Conservation (phyloP, 2,888 invertebrate species). For the Thalpophila matura region DNA sequence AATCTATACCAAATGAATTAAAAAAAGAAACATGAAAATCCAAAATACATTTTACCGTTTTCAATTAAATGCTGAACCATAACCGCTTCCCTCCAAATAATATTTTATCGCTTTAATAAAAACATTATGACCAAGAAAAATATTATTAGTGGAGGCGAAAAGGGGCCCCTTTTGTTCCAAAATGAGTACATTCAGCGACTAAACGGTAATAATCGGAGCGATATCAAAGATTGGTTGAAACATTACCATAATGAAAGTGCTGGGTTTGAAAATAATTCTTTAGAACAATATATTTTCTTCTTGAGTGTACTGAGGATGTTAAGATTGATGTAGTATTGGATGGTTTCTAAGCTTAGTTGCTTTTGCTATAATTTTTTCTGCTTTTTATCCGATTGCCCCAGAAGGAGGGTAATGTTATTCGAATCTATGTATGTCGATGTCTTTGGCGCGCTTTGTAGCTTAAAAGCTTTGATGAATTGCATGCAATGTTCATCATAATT, state of each 20-base stretch:
- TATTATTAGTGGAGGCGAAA: conserved; percentile 46
- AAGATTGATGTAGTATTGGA: conserved; percentile 3
- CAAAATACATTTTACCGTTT: conserved; percentile 21
- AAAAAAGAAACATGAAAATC: conserved; percentile 17
- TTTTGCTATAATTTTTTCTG: conserved; percentile 3
- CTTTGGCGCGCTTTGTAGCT: too few species aligned
- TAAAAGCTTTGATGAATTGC: too few species aligned
- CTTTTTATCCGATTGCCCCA: too few species aligned
- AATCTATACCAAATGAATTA: conserved; percentile 20
- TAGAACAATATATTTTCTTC: conserved; percentile 15
- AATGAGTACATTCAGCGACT: conserved; percentile 49
- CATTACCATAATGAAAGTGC: conserved; percentile 71
- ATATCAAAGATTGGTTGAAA: conserved; percentile 67
- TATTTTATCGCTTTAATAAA: conserved; percentile 59
- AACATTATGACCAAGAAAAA: conserved; percentile 54
- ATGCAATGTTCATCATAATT: neutral
- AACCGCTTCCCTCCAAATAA: conserved; percentile 40
- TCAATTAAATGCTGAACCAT: conserved; percentile 37
- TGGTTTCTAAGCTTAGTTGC: neutral
- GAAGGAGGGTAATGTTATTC: too few species aligned
- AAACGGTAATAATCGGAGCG: conserved; percentile 64
- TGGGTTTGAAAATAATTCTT: conserved; percentile 44
- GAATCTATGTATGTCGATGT: too few species aligned
- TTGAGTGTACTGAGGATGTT: conserved; percentile 16
- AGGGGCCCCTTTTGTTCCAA: conserved; percentile 42